Percentiles rank a stretch among this genome's conserved stretches.
phyloP scores from a whole-genome alignment of 2,888 invertebrate genomes.

The Oscheius sp. region DNA sequence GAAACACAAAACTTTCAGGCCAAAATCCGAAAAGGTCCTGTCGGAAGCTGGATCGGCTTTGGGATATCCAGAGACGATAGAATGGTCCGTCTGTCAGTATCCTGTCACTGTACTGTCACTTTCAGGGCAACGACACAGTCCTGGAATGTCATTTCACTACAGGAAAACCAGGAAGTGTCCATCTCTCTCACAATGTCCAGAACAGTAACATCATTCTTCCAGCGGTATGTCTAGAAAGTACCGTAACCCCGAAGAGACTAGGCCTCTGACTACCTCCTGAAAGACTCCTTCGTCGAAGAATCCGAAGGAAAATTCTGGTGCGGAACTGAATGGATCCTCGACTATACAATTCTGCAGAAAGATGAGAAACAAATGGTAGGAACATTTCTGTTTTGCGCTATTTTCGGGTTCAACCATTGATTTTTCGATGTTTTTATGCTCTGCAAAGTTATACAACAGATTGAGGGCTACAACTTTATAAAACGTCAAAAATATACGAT shows the following conservation, averaged over 20 bases:
- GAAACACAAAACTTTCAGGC: not conserved
- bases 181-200: slow-evolving; percentile 51
- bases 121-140: slow-evolving; percentile 75
- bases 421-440: too few relatives aligned
- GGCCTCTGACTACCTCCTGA: slow-evolving; percentile 47
- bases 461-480: too few relatives aligned
- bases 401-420: not conserved
- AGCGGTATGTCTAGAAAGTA: slow-evolving; percentile 27
- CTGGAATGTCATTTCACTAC: slow-evolving; percentile 72
- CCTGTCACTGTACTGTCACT: slow-evolving; percentile 12
- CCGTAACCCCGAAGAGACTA: slow-evolving; percentile 6
- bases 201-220: slow-evolving; percentile 46
- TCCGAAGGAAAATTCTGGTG: slow-evolving; percentile 48
- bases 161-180: slow-evolving; percentile 40
- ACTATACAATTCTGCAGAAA: slow-evolving; percentile 45
- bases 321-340: slow-evolving; percentile 54
- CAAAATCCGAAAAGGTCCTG: slow-evolving; percentile 16
- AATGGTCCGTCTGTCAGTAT: slow-evolving; percentile 43
- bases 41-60: slow-evolving; percentile 56
- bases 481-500: too few relatives aligned
- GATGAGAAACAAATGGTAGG: slow-evolving; percentile 48
- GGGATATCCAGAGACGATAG: slow-evolving; percentile 57
- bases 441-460: too few relatives aligned
- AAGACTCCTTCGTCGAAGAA: slow-evolving; percentile 50
- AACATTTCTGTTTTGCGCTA: not conserved